Percentiles rank a stretch among this genome's conserved stretches.
Evolutionary conservation across 2,888 invertebrate species (phyloP).

Genomic region (Petrolisthes manimaculis): DNA sequence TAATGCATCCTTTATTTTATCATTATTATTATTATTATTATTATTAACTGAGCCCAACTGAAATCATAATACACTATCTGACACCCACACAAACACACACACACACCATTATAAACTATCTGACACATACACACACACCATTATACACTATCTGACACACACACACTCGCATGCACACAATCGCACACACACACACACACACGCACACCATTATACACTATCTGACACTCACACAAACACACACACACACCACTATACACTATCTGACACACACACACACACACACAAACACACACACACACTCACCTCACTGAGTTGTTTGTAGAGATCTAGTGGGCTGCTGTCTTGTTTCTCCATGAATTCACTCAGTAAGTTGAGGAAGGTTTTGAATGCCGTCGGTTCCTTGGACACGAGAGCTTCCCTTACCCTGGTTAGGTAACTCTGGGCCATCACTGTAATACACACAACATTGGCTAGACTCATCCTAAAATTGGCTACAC

Average conservation of each 20-base stretch:
- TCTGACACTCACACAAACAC: no score
- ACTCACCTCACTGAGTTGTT: slow-evolving; percentile 3
- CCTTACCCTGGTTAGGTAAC: slow-evolving; percentile 52
- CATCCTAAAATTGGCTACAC: neutral
- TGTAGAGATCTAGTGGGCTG: slow-evolving; percentile 39
- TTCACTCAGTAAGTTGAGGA: slow-evolving; percentile 45
- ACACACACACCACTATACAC: no score
- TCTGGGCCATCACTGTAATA: slow-evolving; percentile 54
- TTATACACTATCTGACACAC: no score
- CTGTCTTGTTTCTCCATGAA: slow-evolving; percentile 32
- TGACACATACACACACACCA: no score
- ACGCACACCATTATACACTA: no score
- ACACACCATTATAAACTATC: neutral
- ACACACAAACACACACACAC: no score
- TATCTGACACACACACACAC: no score
- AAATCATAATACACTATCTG: neutral
- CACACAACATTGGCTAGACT: neutral
- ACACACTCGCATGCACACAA: no score
- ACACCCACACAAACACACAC: neutral
- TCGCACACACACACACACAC: no score
- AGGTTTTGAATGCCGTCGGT: slow-evolving; percentile 35
- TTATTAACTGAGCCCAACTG: no score
- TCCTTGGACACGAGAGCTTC: slow-evolving; percentile 43
- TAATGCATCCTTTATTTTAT: no score
- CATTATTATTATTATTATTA: no score